Evolutionary conservation across 1,140 invertebrate species (phyloP), one percentile per base, ranked within the genome.

Genomic region (Gryllus bimaculatus): DNA sequence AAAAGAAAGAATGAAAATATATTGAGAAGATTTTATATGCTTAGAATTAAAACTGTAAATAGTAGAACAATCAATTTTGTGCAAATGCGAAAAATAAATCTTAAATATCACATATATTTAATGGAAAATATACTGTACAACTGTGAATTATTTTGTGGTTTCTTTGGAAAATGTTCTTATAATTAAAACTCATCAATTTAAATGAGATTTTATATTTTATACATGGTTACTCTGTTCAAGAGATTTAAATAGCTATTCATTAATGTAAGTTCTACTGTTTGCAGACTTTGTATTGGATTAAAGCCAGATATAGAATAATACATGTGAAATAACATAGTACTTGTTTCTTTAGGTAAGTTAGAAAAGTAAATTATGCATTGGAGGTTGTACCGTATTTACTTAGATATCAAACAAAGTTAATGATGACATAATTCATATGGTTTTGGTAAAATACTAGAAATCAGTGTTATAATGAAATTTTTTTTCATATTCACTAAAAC

Each of bases 31-130:
- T 66, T 66, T 66, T 66, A 66, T 66, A 10, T 66, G 10, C 54
- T 66, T 66, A 66, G 54, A 66, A 66, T 66, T 66, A 66, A n/a
- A 66, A 13, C 54, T 66, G 54, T 66, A 66, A 66, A 66, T 66
- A 66, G 54, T 66, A 66, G 54, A 66, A 66, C 54, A 66, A 66
- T 66, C 54, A 13, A 18, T 13, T 66, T 18, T 66, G 26, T 39
- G 26, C 26, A 39, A 39, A 39, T 39, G 26, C 26, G 26, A 39
- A 66, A 66, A 66, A 66, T 66, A 18, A 66, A 66, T 13, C 18
- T 66, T 10, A 10, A 66, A 66, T 66, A 66, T 66, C 26, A 66
- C 18, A 18, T 66, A 66, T 66, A 66, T 13, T 13, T 66, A 66
- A 66, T 66, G 54, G 18, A 66, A 66, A 66, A 18, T 66, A 18